Conservation (phyloP, 2,113 vertebrate species). For the Trogon surrucura region DNA sequence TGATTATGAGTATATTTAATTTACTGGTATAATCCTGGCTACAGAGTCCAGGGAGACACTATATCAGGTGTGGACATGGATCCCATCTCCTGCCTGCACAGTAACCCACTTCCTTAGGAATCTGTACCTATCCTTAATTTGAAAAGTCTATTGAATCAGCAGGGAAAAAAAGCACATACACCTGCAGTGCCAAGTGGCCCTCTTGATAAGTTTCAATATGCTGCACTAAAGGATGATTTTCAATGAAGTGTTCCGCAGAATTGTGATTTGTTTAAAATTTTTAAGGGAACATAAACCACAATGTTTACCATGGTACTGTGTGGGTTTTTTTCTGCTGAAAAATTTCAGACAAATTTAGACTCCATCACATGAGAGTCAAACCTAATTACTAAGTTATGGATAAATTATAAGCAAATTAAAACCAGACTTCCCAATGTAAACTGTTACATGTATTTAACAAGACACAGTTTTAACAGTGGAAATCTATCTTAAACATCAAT, state of each 20-base stretch:
- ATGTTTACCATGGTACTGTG: background rate
- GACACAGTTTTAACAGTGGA: background rate
- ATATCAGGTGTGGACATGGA: background rate
- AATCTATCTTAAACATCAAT: background rate
- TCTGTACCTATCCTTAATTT: background rate
- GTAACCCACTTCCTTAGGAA: background rate
- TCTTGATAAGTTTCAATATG: background rate
- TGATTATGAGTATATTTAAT: background rate
- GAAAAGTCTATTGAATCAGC: background rate
- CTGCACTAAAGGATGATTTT: background rate
- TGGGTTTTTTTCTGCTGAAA: background rate
- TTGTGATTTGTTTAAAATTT: background rate
- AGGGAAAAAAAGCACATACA: background rate
- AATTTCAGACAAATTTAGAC: background rate
- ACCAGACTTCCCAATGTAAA: background rate
- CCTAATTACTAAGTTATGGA: background rate
- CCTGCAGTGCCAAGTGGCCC: background rate
- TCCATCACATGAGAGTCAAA: background rate
- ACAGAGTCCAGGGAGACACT: background rate
- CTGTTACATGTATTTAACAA: background rate
- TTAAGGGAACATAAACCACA: background rate
- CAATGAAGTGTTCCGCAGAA: background rate
- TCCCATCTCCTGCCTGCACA: background rate
- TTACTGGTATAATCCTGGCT: background rate
- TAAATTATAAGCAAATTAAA: background rate